These are phyloP conservation scores for Rhogogaster chlorosoma DNA, from an alignment of 2,888 invertebrate species.

Conservation along the genomic window DNA sequence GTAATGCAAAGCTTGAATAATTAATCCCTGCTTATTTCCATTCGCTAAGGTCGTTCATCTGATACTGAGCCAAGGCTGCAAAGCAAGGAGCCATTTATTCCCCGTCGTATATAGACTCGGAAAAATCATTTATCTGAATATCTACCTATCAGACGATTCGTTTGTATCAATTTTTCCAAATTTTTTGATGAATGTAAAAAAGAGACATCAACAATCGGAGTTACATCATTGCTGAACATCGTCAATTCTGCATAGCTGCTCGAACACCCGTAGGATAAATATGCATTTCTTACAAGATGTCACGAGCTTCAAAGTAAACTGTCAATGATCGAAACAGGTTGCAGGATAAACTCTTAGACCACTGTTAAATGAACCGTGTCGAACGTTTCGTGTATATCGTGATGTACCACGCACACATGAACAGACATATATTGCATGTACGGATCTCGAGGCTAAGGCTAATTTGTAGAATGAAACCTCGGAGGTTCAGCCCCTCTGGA, in stretches of 20 bases:
- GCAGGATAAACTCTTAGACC: slow-evolving; percentile 15
- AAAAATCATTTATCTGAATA: not conserved
- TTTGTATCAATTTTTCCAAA: not conserved
- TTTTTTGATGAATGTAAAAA: not conserved
- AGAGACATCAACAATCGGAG: not conserved
- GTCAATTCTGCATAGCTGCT: not conserved
- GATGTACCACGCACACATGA: not conserved
- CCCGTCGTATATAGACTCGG: not conserved
- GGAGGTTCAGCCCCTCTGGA: not conserved
- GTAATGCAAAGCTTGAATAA: slow-evolving; percentile 24
- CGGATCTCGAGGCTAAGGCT: not conserved
- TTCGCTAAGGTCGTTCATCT: slow-evolving; percentile 6
- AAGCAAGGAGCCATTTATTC: not conserved
- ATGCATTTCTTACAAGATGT: not conserved
- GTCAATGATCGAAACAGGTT: slow-evolving; percentile 36
- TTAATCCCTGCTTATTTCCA: slow-evolving; percentile 12
- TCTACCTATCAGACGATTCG: not conserved
- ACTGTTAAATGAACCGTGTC: slow-evolving; percentile 16
- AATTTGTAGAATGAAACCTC: not conserved
- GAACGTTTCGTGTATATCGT: not conserved
- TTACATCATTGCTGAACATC: not conserved
- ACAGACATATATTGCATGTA: not conserved
- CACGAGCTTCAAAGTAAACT: slow-evolving; percentile 15
- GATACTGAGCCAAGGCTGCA: slow-evolving; percentile 2
- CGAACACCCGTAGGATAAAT: not conserved